These are phyloP conservation scores for Allygus modestus DNA, from an alignment of 2,888 invertebrate genomes.

Conservation along the genomic window DNA sequence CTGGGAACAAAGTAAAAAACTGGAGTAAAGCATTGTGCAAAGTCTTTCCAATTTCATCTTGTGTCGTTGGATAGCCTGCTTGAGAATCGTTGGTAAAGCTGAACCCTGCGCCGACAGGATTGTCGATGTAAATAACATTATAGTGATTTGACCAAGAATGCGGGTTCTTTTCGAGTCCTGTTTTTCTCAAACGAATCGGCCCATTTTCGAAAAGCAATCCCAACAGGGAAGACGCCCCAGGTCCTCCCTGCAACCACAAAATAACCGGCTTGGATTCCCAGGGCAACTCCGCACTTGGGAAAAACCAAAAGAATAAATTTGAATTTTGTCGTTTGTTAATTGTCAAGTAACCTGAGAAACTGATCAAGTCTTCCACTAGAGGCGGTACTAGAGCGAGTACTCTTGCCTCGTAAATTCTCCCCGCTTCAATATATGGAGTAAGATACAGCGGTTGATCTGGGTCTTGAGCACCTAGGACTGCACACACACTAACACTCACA, in stretches of 20 bases:
- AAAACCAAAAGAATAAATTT: slow-evolving; percentile 78
- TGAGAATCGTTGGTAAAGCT: slow-evolving; percentile 87
- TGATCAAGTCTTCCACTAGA: slow-evolving; percentile 74
- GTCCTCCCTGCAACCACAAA: slow-evolving; percentile 92
- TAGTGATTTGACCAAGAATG: slow-evolving; percentile 89
- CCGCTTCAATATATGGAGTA: slow-evolving; percentile 81
- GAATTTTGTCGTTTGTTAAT: slow-evolving; percentile 77
- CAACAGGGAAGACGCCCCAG: slow-evolving; percentile 87
- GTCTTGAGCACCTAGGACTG: neutral
- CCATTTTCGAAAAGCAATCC: slow-evolving; percentile 92
- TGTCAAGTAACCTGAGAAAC: slow-evolving; percentile 81
- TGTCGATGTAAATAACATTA: slow-evolving; percentile 92
- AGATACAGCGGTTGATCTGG: slow-evolving; percentile 83
- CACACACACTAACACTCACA: neutral
- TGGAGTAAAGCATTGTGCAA: slow-evolving; percentile 87
- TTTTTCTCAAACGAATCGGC: slow-evolving; percentile 77
- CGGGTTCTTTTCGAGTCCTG: slow-evolving; percentile 76
- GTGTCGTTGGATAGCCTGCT: slow-evolving; percentile 87
- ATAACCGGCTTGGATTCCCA: slow-evolving; percentile 80
- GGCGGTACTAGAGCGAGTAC: slow-evolving; percentile 65
- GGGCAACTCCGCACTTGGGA: slow-evolving; percentile 74
- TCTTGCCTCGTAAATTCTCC: slow-evolving; percentile 75
- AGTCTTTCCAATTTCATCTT: slow-evolving; percentile 88
- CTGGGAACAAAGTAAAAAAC: slow-evolving; percentile 90
- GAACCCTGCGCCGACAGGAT: slow-evolving; percentile 95